Evolutionary conservation across 2,888 invertebrate genomes (phyloP), one percentile per base, ranked within the genome.

Genomic region (Cepaea hortensis): DNA sequence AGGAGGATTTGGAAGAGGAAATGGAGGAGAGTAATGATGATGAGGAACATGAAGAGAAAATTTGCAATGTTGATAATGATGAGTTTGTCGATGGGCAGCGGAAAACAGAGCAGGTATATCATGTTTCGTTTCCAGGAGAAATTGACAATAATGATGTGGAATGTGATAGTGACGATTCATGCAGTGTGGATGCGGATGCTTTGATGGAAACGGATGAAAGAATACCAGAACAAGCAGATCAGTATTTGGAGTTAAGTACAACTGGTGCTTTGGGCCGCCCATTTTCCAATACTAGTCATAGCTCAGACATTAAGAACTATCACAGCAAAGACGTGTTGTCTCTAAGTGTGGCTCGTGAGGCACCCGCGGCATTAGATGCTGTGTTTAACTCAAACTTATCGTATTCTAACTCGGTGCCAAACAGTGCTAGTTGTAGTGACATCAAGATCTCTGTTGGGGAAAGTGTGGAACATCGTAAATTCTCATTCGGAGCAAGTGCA

Each of bases 11-110:
- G 48, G 79, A 79, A 55, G 73, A 61, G 11, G 75, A 23, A 13
- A 79, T 62, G 9, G 79, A 76, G 9, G 73, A n/a, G n/a, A 73
- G n/a, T n/a, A 84, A 83, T 65, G 84, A 79, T 9, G 84, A 84
- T 3, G 80, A 73, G 50, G 77, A 76, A 2, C 62, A 72, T 15
- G 81, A 48, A 62, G 81, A 55, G 18, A 72, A 73, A 23, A 79
- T 55, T 61, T 70, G 18, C 65, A 61, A 23, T 23, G 55, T 65
- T 23, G 75, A 76, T 23, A 76, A 75, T 50, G 81, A 77, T 76
- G 81, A 75, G 15, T n/a, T 9, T 76, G 50, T 65, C 55, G 65
- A 15, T 13, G 48, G 50, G 4, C n/a, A 65, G 23, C 68, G 65
- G 15, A 9, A 23, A 9, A 61, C 82, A 3, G 76, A 86, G 23